phyloP scores from a whole-genome alignment of 2,888 invertebrate genomes.

The Saturnia pavonia region DNA sequence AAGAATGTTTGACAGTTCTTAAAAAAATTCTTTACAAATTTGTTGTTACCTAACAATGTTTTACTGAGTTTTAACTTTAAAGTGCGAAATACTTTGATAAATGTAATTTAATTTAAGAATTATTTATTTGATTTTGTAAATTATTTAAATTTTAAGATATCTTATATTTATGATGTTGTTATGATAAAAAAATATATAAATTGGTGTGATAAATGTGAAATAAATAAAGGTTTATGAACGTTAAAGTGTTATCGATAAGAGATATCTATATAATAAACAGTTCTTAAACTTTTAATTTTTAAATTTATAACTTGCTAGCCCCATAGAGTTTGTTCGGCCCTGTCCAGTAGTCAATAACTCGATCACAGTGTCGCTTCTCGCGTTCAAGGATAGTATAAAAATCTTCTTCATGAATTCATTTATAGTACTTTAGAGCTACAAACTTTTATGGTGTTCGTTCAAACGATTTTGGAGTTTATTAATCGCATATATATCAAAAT shows the following conservation, averaged over 20 bases:
- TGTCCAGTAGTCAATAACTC: too few species aligned
- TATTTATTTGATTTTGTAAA: slow-evolving; percentile 4
- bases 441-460: too few species aligned
- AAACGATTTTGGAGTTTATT: too few species aligned
- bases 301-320: too few species aligned
- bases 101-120: neutral
- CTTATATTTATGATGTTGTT: neutral
- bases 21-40: neutral
- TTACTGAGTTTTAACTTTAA: neutral
- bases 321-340: too few species aligned
- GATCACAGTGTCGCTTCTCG: too few species aligned
- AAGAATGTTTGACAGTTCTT: neutral
- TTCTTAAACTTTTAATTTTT: neutral
- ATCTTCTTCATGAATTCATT: too few species aligned
- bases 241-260: neutral
- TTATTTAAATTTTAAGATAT: neutral
- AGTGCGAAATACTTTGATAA: neutral
- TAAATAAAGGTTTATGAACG: neutral
- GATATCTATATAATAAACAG: neutral
- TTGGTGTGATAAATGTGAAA: neutral
- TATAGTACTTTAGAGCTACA: too few species aligned
- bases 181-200: neutral
- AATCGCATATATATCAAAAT: too few species aligned
- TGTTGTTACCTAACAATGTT: neutral
- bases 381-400: too few species aligned